These are phyloP conservation scores for Strongylocentrotus purpuratus DNA, from an alignment of 35 echinoderm and acorn worm species.

Conservation along the genomic window DNA sequence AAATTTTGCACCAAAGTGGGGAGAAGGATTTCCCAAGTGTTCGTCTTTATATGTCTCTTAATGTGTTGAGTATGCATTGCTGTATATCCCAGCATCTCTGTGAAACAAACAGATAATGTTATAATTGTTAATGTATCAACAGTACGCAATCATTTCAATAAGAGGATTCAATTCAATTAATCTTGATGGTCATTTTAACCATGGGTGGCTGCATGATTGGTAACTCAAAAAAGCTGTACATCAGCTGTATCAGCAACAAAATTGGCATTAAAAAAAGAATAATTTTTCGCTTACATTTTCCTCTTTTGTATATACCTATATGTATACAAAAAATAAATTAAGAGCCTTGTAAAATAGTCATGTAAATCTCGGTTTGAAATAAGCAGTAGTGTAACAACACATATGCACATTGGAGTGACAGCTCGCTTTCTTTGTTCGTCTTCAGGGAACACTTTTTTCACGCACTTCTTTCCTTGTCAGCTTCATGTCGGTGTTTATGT, in stretches of 20 bases:
- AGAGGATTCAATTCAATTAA: background rate
- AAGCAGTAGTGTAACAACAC: background rate
- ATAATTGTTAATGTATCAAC: background rate
- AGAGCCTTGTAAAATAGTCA: background rate
- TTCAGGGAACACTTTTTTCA: slow-evolving; percentile 9
- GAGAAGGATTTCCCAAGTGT: background rate
- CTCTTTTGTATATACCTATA: background rate
- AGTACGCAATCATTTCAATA: background rate
- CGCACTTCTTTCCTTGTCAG: background rate
- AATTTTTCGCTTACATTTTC: background rate
- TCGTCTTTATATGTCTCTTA: background rate
- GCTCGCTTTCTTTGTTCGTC: background rate
- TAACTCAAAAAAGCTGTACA: background rate
- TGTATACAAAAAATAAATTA: background rate
- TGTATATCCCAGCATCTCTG: background rate
- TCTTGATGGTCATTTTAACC: background rate
- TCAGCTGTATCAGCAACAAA: background rate
- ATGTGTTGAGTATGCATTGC: background rate
- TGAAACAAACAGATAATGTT: background rate
- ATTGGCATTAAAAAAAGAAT: background rate
- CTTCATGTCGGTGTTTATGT: background rate
- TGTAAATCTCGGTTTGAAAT: background rate
- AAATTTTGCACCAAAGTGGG: slow-evolving; percentile 8
- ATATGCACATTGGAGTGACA: slow-evolving; percentile 16
- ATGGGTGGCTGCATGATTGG: background rate